Conservation (phyloP, 2,888 invertebrate genomes). For the Nomada ruficornis region DNA sequence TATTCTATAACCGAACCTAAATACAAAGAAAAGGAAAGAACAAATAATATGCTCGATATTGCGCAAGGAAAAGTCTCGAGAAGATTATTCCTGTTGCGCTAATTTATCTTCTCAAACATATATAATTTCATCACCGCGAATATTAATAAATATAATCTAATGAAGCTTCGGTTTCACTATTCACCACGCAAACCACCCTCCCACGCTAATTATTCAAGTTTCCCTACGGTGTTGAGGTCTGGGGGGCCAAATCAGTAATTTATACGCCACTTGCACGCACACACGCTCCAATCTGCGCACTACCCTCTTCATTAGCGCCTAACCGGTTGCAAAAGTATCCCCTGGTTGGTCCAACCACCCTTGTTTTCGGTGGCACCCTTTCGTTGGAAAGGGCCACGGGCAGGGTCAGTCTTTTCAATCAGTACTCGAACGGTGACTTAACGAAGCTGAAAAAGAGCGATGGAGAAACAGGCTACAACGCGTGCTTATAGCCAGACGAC, state of each 20-base stretch:
- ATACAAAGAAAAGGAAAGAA: not conserved
- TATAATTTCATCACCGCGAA: not conserved
- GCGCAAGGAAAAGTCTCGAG: not conserved
- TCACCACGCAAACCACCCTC: not conserved
- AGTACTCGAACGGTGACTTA: slow-evolving; percentile 49
- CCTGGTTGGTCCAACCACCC: slow-evolving; percentile 17
- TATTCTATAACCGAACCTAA: not conserved
- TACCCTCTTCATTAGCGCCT: slow-evolving; percentile 41
- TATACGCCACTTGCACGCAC: slow-evolving; percentile 1
- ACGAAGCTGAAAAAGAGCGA: slow-evolving; percentile 57
- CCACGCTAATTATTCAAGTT: not conserved
- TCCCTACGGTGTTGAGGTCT: not conserved
- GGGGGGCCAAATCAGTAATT: not conserved
- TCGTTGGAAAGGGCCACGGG: slow-evolving; percentile 4
- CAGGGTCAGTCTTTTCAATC: slow-evolving; percentile 63
- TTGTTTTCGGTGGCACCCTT: slow-evolving; percentile 42
- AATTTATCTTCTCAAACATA: not conserved
- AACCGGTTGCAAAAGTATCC: slow-evolving; percentile 28
- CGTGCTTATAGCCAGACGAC: slow-evolving; percentile 35
- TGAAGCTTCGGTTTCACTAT: not conserved
- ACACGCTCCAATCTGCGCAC: not conserved
- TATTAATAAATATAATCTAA: not conserved
- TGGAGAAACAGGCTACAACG: not conserved
- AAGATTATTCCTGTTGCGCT: not conserved
- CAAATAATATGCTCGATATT: not conserved